A percentile compares a stretch with the other conserved stretches of the same genome.
Conservation (phyloP, 1,140 invertebrate genomes). For the Scaptodrosophila lebanonensis region DNA sequence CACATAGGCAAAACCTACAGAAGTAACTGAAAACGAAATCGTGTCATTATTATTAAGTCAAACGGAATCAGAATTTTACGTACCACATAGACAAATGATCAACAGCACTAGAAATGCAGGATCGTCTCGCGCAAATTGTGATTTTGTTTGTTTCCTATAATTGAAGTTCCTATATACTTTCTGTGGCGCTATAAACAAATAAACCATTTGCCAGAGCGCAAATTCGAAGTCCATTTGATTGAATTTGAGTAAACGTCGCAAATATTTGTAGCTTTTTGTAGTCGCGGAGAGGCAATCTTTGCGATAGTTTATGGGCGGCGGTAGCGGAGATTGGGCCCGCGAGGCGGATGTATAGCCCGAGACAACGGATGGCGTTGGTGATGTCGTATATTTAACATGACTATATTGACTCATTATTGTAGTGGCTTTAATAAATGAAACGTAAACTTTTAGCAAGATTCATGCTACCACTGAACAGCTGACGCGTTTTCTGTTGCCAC, state of each 20-base stretch:
- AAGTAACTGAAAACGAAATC: constrained; percentile 84
- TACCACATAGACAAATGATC: constrained; percentile 90
- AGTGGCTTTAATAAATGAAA: constrained; percentile 32
- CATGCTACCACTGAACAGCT: constrained; percentile 36
- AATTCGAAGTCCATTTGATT: constrained; percentile 99
- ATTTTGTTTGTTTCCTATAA: constrained; percentile 99
- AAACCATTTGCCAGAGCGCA: constrained; percentile 99
- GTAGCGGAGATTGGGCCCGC: constrained; percentile 79
- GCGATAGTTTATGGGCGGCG: constrained; percentile 81
- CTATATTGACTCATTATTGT: constrained; percentile 64
- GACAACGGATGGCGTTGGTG: constrained; percentile 79
- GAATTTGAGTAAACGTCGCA: constrained; percentile 93
- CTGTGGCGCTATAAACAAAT: constrained; percentile 95
- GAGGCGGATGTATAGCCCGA: constrained; percentile 77
- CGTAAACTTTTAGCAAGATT: constrained; percentile 37
- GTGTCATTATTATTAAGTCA: neutral
- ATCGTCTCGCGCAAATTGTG: constrained; percentile 99
- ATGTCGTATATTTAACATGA: constrained; percentile 83
- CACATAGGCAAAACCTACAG: constrained; percentile 91
- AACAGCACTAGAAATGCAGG: constrained; percentile 98
- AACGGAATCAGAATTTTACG: constrained; percentile 65
- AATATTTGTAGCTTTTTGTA: constrained; percentile 94
- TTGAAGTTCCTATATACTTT: constrained; percentile 99
- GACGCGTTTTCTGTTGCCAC: constrained; percentile 4
- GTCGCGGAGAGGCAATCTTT: constrained; percentile 89